These are phyloP conservation scores for Epirrhoe alternata DNA, from an alignment of 2,888 invertebrate species.

Conservation along the genomic window DNA sequence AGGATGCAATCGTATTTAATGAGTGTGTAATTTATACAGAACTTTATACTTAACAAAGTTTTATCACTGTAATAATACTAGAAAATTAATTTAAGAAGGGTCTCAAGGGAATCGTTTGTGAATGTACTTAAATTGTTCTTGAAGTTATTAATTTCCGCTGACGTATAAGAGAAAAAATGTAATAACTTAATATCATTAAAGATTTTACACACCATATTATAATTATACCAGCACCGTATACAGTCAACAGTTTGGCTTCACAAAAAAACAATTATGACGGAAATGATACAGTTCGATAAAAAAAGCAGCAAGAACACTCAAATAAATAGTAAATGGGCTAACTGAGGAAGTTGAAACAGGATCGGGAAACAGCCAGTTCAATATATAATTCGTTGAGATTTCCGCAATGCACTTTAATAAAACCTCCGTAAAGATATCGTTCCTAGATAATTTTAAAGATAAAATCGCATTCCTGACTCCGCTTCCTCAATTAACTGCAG, in stretches of 20 bases:
- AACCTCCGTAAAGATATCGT: conserved; percentile 42
- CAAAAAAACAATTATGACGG: background rate
- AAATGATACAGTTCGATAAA: conserved; percentile 25
- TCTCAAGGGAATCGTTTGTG: background rate
- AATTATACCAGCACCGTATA: background rate
- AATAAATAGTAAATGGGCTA: conserved; percentile 11
- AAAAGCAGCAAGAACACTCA: conserved; percentile 3
- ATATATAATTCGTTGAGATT: conserved; percentile 30
- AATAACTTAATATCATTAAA: background rate
- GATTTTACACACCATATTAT: background rate
- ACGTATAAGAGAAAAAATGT: background rate
- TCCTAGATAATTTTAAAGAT: conserved; percentile 53
- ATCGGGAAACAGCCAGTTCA: conserved; percentile 21
- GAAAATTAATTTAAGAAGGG: background rate
- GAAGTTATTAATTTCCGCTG: background rate
- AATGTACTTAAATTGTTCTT: background rate
- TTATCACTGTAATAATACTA: background rate
- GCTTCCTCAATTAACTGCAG: conserved; percentile 53
- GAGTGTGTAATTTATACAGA: conserved; percentile 39
- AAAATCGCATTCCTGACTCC: conserved; percentile 48
- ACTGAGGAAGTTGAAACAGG: conserved; percentile 26
- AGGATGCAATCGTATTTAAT: conserved; percentile 48
- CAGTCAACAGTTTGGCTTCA: background rate
- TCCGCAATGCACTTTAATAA: conserved; percentile 26
- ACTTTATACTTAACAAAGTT: background rate